phyloP scores from a whole-genome alignment of 2,888 invertebrate genomes.

The Pandemis corylana region DNA sequence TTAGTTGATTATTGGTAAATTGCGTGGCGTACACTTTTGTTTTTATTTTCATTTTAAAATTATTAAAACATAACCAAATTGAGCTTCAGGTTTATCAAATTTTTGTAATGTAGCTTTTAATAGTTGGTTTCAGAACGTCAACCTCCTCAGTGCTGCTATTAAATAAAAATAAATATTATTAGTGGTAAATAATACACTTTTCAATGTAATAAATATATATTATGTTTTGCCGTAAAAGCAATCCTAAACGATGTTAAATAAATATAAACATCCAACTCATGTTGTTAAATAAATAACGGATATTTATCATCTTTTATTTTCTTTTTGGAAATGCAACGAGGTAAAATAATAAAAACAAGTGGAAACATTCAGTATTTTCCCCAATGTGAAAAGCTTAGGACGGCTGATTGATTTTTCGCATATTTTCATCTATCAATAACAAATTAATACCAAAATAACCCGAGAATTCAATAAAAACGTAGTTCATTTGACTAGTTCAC shows the following conservation, averaged over 20 bases:
- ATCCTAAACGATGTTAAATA: not conserved
- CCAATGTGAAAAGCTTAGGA: constrained; percentile 15
- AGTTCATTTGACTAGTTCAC: not conserved
- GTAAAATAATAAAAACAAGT: not conserved
- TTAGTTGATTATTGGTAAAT: no score
- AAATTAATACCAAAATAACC: constrained; percentile 3
- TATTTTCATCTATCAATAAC: constrained; percentile 21
- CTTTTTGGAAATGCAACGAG: not conserved
- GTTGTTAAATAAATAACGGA: no score
- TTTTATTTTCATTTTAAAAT: no score
- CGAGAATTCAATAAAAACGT: not conserved
- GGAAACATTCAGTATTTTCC: constrained; percentile 28
- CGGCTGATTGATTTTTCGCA: constrained; percentile 31
- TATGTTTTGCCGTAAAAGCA: not conserved
- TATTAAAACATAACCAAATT: not conserved
- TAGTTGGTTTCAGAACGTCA: constrained; percentile 13
- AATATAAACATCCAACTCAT: not conserved
- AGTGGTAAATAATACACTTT: no score
- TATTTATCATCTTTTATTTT: not conserved
- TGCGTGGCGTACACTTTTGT: no score
- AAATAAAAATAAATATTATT: constrained; percentile 1
- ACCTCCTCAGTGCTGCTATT: not conserved
- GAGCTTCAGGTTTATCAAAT: not conserved
- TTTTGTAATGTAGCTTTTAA: not conserved
- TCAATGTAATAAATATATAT: no score